These are phyloP conservation scores for Himalopsyche tibetana DNA, from an alignment of 2,888 invertebrate species.

Conservation along the genomic window DNA sequence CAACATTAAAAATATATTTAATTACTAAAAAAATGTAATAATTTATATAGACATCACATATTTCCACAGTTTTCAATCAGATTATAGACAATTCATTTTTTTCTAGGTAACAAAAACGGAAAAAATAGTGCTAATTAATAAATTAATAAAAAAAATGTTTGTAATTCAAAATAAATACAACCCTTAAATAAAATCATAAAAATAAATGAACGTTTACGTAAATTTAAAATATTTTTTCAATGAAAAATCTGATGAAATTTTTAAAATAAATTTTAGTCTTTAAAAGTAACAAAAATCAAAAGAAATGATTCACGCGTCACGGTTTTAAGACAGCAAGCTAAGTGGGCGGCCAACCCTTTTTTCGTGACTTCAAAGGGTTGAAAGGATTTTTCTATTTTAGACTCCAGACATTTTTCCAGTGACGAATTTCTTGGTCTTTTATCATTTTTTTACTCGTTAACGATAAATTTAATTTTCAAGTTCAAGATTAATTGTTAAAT, in stretches of 20 bases:
- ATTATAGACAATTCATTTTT: no score
- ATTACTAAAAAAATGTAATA: no score
- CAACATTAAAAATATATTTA: no score
- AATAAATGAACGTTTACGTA: not conserved
- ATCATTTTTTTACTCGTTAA: not conserved
- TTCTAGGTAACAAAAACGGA: no score
- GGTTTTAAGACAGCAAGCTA: constrained; percentile 34
- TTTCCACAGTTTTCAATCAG: no score
- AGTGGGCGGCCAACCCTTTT: constrained; percentile 31
- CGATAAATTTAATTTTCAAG: constrained; percentile 1
- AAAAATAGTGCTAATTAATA: no score
- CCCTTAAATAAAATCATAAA: no score
- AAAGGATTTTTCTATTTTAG: constrained; percentile 28
- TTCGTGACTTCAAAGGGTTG: constrained; percentile 15
- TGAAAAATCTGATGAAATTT: not conserved
- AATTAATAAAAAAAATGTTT: no score
- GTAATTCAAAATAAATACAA: no score
- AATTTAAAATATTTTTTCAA: not conserved
- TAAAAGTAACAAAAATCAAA: constrained; percentile 35
- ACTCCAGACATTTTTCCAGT: constrained; percentile 23
- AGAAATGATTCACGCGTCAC: constrained; percentile 40
- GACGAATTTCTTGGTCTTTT: not conserved
- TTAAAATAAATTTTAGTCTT: not conserved
- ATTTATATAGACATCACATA: no score
- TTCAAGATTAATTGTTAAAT: not conserved